These are phyloP conservation scores for Bubo scandiacus DNA, from an alignment of 2,113 vertebrate species.

Conservation along the genomic window DNA sequence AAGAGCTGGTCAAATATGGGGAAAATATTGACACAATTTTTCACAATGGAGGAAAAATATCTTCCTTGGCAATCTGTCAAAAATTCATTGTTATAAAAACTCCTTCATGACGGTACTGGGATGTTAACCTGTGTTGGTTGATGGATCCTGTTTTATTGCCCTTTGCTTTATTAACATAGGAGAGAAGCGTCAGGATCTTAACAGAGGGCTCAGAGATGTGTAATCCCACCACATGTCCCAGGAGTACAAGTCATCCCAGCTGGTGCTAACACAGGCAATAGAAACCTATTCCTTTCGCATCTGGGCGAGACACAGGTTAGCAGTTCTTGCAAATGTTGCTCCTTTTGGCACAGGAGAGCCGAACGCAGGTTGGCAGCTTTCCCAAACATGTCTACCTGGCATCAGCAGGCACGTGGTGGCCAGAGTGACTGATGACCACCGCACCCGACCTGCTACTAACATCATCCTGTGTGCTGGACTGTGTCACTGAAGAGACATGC, in stretches of 20 bases:
- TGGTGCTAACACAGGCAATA: not conserved
- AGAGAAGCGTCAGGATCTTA: not conserved
- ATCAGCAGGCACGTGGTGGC: not conserved
- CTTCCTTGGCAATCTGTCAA: not conserved
- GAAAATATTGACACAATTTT: not conserved
- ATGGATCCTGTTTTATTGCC: not conserved
- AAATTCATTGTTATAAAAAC: not conserved
- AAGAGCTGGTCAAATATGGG: not conserved
- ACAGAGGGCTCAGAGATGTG: not conserved
- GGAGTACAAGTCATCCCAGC: not conserved
- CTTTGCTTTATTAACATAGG: not conserved
- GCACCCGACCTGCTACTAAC: accelerated
- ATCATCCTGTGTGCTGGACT: not conserved
- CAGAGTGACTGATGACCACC: not conserved
- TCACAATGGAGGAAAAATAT: not conserved
- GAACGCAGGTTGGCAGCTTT: not conserved
- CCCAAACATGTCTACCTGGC: not conserved
- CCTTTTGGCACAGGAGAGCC: not conserved
- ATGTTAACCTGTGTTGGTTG: not conserved
- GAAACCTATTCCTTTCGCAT: not conserved
- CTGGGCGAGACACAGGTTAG: not conserved
- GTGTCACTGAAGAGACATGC: not conserved
- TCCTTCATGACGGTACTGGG: accelerated
- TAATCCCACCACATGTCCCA: not conserved
- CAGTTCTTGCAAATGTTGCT: not conserved